Base-by-base conservation (phyloP, 2,888 invertebrate species). In the Sympetrum striolatum region DNA sequence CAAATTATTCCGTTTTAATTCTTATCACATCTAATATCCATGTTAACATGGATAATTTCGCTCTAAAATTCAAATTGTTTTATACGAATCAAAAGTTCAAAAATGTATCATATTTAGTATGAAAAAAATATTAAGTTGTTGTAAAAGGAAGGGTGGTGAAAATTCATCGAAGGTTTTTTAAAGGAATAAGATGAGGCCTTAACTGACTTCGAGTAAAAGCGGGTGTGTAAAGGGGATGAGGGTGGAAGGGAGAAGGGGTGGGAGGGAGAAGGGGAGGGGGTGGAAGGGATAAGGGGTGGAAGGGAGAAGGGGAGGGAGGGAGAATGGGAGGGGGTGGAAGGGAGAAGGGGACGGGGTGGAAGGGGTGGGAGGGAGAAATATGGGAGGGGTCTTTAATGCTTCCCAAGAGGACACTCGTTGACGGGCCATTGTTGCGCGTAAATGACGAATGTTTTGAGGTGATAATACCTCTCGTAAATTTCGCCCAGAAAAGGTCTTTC, bases 391-490 rank as follows among this genome's bases (percentile, higher is more conserved):
- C 82, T 82, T 58, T 82, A 82, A 82, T 82, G 82, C 22, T 31
- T 35, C 82, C 58, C 82, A 10, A 25, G 82, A 10, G 58, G 53
- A 58, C 35, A 58, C 58, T 35, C 82, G 58, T 58, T 60, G 82
- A 82, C 82, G 82, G 35, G 35, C 82, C 58, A 82, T 82, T 82
- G 82, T 82, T 82, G 82, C 82, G 58, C 82, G 82, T 53, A 31
- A 82, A 82, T 82, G 82, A 82, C 82, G 82, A 82, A 82, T 82
- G 82, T 82, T 82, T 82, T 58, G 82, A 58, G 53, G 58, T 58
- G 82, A 82, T 82, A 82, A 82, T 82, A 58, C 18, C 22, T 44
- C 58, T 35, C 82, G 58, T 82, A 82, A 82, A 82, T 58, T 82
- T 58, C 18, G 15, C 18, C 25, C 25, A 18, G 18, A 60, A 82